phyloP scores from a whole-genome alignment of 2,888 invertebrate species.

The Siphlonurus alternatus region DNA sequence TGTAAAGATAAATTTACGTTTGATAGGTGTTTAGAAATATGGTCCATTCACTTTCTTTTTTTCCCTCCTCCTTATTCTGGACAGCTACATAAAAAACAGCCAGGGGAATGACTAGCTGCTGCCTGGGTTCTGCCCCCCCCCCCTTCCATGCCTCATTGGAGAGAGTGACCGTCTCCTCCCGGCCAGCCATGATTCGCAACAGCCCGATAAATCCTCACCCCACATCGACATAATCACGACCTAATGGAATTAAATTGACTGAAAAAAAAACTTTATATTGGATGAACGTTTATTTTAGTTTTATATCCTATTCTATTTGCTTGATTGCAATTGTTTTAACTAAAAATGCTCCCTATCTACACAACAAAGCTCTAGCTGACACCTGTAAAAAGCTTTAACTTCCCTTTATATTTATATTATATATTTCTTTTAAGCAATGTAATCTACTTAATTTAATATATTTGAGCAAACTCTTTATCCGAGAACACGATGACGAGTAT shows the following conservation, averaged over 20 bases:
- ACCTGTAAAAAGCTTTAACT: neutral
- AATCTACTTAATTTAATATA: neutral
- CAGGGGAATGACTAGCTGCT: neutral
- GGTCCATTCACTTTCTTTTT: neutral
- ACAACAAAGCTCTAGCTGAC: neutral
- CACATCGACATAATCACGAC: slow-evolving; percentile 6
- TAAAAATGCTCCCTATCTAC: neutral
- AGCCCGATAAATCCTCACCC: neutral
- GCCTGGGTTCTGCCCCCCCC: neutral
- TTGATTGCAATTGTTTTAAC: neutral
- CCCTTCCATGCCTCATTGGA: neutral
- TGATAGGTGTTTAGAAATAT: neutral
- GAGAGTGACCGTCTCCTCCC: neutral
- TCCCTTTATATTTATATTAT: neutral
- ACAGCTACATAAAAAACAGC: neutral
- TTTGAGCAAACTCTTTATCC: neutral
- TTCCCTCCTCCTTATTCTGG: neutral
- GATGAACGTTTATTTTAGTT: neutral
- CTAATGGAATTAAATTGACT: slow-evolving; percentile 8
- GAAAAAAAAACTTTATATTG: slow-evolving; percentile 3
- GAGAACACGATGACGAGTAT: too few species aligned
- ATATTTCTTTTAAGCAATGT: neutral
- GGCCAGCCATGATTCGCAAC: neutral
- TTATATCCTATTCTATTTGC: neutral
- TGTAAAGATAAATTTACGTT: neutral